Evolutionary conservation across 92 coral and sea anemone species (phyloP).

Genomic region (Isaurus tuberculatus): DNA sequence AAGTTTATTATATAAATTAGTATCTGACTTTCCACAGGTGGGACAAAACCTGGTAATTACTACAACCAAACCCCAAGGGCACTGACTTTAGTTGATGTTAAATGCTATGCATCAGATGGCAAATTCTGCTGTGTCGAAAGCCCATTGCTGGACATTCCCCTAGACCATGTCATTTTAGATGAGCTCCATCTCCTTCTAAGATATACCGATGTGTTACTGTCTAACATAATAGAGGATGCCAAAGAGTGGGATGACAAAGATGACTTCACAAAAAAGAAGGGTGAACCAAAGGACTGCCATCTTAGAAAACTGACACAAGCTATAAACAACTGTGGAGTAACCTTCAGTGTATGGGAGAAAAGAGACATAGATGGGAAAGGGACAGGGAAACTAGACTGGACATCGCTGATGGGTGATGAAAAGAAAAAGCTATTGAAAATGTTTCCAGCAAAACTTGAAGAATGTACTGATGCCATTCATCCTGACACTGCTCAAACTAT

Average conservation of each 20-base stretch:
- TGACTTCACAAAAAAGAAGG: conserved; percentile 56
- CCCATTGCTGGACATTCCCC: too few species aligned
- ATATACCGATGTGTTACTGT: conserved; percentile 52
- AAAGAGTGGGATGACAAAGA: conserved; percentile 12
- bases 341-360: conserved; percentile 35
- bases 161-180: too few species aligned
- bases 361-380: not conserved
- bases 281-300: conserved; percentile 60
- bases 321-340: conserved; percentile 63
- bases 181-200: too few species aligned
- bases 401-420: conserved; percentile 43
- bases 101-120: too few species aligned
- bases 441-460: conserved; percentile 36
- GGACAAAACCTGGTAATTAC: not conserved
- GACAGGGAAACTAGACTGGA: not conserved
- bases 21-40: too few species aligned
- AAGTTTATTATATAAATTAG: not conserved
- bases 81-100: too few species aligned
- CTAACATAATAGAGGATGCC: conserved; percentile 41
- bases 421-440: conserved; percentile 32
- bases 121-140: too few species aligned
- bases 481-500: conserved; percentile 35
- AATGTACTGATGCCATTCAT: conserved; percentile 11
- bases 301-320: conserved; percentile 32
- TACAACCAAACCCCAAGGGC: too few species aligned